Percentiles rank a stretch among this genome's conserved stretches.
phyloP scores from a whole-genome alignment of 2,113 vertebrate species.

The Sebastes schlegelii region DNA sequence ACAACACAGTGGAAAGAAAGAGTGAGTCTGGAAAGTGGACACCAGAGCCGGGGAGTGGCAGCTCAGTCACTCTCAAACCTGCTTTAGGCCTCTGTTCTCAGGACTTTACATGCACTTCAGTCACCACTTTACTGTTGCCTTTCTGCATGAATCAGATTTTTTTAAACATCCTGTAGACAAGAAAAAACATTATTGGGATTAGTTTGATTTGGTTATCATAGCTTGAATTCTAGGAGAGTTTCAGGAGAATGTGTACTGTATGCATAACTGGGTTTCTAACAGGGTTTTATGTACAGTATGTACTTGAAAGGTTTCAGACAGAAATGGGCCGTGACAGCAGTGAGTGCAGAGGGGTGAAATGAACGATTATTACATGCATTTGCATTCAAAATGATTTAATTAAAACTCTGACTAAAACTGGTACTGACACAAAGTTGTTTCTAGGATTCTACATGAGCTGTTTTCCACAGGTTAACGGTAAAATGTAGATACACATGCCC shows the following conservation, averaged over 20 bases:
- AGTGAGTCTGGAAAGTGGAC: slow-evolving; percentile 13
- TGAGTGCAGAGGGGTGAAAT: neutral
- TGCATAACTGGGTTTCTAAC: neutral
- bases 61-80: neutral
- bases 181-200: neutral
- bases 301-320: neutral
- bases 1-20: slow-evolving; percentile 25
- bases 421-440: neutral
- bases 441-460: neutral
- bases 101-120: neutral
- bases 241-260: neutral
- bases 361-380: neutral
- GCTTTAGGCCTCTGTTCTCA: neutral
- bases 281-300: neutral
- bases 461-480: neutral
- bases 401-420: neutral
- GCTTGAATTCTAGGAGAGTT: neutral
- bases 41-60: neutral
- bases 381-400: neutral
- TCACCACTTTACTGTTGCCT: neutral
- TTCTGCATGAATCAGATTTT: neutral
- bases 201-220: neutral
- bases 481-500: neutral
- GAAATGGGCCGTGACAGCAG: neutral
- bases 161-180: neutral